Base-by-base conservation (phyloP, 2,113 vertebrate genomes). In the Larimichthys polyactis region DNA sequence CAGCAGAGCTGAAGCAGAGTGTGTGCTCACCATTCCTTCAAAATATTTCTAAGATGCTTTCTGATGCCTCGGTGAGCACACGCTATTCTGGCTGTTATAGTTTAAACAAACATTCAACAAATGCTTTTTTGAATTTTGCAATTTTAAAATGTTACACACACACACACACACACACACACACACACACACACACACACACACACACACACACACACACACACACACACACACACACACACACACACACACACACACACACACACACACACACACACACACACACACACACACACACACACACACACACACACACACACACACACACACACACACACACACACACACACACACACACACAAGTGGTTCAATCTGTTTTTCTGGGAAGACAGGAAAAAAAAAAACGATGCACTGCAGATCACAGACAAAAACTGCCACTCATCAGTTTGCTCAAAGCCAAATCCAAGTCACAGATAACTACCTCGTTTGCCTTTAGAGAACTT, bases 401-500 rank as follows among this genome's bases (percentile, higher is more conserved):
- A 29, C 29, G 5, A 76, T 15, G 55, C 27, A 40, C 3, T 14
- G 22, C 51, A 52, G 48, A 57, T 36, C 15, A 60, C 27, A 55
- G 11, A 75, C 9, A 51, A 57, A 29, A 55, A 24, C 12, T 20
- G 43, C 3, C 14, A 5, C 4, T 19, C 12, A 11, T 15, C 29
- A 58, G 17, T 52, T 16, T 9, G 59, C n/a, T 73, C 12, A 58
- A 67, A 74, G 32, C 52, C 36, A 81, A 72, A 85, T 58, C 29
- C 60, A 81, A 84, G 19, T 66, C 78, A 85, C 59, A 84, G 52
- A 85, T 36, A 11, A 7, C 67, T 60, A 78, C 57, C 43, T 69
- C 3, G 32, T 84, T 91, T 92, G 91, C 77, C 89, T 94, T 94
- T 92, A 91, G 89, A 91, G 91, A 94, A 92, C 92, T 94, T 95